phyloP scores from a whole-genome alignment of 2,797 vertebrate genomes.

The Lemur catta region DNA sequence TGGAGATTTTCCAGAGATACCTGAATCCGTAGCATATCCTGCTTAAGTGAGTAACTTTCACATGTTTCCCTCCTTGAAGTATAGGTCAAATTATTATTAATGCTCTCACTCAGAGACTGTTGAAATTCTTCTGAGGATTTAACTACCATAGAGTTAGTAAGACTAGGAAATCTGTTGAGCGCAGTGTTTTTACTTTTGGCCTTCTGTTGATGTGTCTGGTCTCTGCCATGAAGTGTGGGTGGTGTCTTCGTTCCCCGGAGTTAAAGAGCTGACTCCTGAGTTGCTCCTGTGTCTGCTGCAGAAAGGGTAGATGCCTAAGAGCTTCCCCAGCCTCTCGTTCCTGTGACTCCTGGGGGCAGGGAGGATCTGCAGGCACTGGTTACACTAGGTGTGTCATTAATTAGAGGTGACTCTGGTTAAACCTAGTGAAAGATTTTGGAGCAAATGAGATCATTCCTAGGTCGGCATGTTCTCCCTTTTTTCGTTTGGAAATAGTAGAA shows the following conservation, averaged over 20 bases:
- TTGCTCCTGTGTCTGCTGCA: background rate
- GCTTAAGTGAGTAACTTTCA: background rate
- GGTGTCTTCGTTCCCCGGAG: background rate
- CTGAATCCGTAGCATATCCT: background rate
- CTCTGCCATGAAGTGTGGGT: background rate
- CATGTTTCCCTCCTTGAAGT: background rate
- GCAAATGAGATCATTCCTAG: background rate
- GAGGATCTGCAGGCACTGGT: conserved; percentile 49
- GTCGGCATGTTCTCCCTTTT: background rate
- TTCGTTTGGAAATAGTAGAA: conserved; percentile 26
- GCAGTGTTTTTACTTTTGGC: background rate
- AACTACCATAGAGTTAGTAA: background rate
- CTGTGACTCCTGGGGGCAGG: conserved; percentile 26
- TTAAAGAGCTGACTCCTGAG: background rate
- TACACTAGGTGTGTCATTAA: conserved; percentile 48
- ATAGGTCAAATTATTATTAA: background rate
- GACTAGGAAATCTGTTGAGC: background rate
- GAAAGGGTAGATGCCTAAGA: background rate
- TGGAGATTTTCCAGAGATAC: background rate
- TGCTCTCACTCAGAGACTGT: background rate
- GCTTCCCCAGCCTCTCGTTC: background rate
- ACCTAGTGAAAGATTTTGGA: background rate
- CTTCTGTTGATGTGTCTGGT: background rate
- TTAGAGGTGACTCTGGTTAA: conserved; percentile 57
- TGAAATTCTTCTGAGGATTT: background rate